phyloP scores from a whole-genome alignment of 2,888 invertebrate genomes.

The Phania funesta region DNA sequence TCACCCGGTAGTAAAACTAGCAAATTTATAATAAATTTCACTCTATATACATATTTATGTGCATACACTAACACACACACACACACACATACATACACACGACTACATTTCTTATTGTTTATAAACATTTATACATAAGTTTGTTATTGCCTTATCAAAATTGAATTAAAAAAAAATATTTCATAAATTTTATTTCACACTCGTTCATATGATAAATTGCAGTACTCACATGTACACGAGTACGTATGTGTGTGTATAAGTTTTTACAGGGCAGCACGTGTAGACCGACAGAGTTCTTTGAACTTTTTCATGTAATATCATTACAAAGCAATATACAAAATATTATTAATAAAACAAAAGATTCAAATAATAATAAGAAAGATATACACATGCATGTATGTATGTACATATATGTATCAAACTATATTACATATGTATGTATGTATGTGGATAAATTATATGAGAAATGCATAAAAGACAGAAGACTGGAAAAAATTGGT shows the following conservation, averaged over 20 bases:
- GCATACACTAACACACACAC: background rate
- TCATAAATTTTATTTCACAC: conserved; percentile 46
- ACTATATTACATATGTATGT: background rate
- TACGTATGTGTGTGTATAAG: background rate
- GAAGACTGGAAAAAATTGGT: no score
- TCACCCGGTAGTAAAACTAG: conserved; percentile 65
- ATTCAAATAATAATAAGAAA: conserved; percentile 44
- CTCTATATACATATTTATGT: conserved; percentile 13
- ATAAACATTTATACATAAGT: conserved; percentile 3
- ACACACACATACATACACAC: background rate
- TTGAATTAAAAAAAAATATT: conserved; percentile 58
- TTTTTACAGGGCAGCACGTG: conserved; percentile 67
- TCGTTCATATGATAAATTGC: conserved; percentile 1
- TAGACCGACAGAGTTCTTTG: conserved; percentile 69
- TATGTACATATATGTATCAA: background rate
- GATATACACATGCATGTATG: background rate
- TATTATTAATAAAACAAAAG: conserved; percentile 27
- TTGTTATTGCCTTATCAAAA: conserved; percentile 62
- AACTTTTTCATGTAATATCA: conserved; percentile 69
- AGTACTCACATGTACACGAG: background rate
- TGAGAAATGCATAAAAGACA: no score
- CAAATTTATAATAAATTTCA: conserved; percentile 49
- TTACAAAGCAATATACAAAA: conserved; percentile 64
- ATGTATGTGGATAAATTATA: no score
- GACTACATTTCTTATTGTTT: background rate